A percentile compares a stretch with the other conserved stretches of the same genome.
Conservation (phyloP, 1,140 invertebrate genomes). For the Formica exsecta region DNA sequence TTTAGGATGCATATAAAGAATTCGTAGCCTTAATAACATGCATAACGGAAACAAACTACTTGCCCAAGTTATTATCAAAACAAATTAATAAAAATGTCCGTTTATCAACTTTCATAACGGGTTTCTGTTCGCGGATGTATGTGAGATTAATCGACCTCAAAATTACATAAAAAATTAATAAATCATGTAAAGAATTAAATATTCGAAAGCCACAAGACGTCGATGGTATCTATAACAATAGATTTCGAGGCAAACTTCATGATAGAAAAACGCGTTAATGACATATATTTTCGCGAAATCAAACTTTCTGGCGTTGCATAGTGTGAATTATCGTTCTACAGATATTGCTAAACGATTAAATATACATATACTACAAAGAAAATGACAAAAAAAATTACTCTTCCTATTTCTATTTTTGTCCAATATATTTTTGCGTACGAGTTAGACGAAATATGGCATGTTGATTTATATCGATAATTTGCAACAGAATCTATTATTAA, state of each 20-base stretch:
- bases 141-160: not conserved
- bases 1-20: not conserved
- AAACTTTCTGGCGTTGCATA: not conserved
- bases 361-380: not conserved
- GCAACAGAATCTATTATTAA: not conserved
- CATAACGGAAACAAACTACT: constrained; percentile 2
- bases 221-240: constrained; percentile 10
- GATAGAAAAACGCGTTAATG: constrained; percentile 20
- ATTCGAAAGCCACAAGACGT: not conserved
- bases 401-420: not conserved
- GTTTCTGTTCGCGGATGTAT: not conserved
- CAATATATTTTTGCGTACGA: not conserved
- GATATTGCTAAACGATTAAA: not conserved
- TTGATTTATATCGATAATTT: not conserved
- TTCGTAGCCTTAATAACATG: not conserved
- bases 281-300: constrained; percentile 25
- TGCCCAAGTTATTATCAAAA: not conserved
- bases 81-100: not conserved
- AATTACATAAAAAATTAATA: no score
- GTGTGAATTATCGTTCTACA: not conserved
- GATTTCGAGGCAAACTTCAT: not conserved
- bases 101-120: constrained; percentile 15
- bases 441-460: not conserved
- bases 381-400: not conserved
- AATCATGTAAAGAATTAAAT: constrained; percentile 20